These are phyloP conservation scores for Columbina picui DNA, from an alignment of 2,113 vertebrate species.

Conservation along the genomic window DNA sequence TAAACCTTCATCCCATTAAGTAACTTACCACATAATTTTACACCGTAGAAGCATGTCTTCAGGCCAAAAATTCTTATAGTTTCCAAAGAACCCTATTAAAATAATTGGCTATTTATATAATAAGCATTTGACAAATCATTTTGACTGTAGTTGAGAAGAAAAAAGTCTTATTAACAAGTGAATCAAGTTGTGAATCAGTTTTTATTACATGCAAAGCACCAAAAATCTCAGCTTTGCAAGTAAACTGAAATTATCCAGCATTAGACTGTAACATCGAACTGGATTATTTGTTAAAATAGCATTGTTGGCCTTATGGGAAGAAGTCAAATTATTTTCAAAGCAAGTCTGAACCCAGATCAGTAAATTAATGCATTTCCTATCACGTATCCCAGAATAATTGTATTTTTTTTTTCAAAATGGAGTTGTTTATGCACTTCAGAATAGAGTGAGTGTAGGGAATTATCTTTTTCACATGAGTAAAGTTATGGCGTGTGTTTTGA, in stretches of 20 bases:
- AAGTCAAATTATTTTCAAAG: neutral
- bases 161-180: conserved; percentile 29
- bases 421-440: neutral
- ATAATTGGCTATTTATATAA: conserved; percentile 80
- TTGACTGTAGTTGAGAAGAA: conserved; percentile 49
- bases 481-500: neutral
- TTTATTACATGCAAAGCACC: neutral
- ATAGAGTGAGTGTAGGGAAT: neutral
- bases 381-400: neutral
- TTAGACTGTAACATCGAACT: neutral
- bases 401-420: neutral
- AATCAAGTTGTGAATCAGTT: neutral
- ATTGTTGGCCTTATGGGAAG: neutral
- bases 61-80: conserved; percentile 68
- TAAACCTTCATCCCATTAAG: conserved; percentile 41
- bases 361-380: neutral
- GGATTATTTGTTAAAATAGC: neutral
- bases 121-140: conserved; percentile 72
- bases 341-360: neutral
- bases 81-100: conserved; percentile 80
- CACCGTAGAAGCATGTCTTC: conserved; percentile 56
- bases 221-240: neutral
- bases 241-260: neutral
- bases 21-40: conserved; percentile 62
- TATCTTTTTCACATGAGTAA: neutral